Percentiles rank a stretch among this genome's conserved stretches.
These are phyloP conservation scores for Leistus spinibarbis DNA, from an alignment of 2,888 invertebrate species.

Conservation along the genomic window DNA sequence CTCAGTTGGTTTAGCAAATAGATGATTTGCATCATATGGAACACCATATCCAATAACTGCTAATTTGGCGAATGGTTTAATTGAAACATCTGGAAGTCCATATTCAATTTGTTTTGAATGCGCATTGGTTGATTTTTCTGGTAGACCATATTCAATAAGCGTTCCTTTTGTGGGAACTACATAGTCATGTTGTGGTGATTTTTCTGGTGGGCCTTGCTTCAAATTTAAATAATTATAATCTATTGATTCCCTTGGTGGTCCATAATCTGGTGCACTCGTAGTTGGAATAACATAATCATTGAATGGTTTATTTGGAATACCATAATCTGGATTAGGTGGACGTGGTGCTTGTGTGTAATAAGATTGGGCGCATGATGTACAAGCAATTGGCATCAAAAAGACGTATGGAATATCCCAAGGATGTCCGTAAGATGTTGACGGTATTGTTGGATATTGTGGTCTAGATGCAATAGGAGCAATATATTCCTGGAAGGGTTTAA, in stretches of 20 bases:
- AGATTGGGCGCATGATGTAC: neutral
- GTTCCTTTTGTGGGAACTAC: neutral
- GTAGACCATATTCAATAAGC: slow-evolving; percentile 8
- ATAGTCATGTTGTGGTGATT: neutral
- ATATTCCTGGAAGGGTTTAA: neutral
- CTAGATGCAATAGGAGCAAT: neutral
- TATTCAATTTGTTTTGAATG: neutral
- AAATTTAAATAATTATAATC: neutral
- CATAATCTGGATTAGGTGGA: neutral
- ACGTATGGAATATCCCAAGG: neutral
- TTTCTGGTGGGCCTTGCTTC: neutral
- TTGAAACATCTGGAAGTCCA: neutral
- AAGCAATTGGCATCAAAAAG: neutral
- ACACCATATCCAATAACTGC: slow-evolving; percentile 15
- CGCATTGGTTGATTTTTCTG: neutral
- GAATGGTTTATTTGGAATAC: neutral
- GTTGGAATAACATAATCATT: neutral
- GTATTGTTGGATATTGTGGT: neutral
- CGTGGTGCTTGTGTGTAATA: neutral
- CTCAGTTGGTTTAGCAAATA: neutral
- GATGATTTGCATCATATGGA: slow-evolving; percentile 13
- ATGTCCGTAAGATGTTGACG: neutral
- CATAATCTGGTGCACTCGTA: neutral
- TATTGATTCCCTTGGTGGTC: neutral
- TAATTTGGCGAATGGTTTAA: neutral